A percentile compares a stretch with the other conserved stretches of the same genome.
Conservation (phyloP, 2,888 invertebrate genomes). For the Yponomeuta malinellus region DNA sequence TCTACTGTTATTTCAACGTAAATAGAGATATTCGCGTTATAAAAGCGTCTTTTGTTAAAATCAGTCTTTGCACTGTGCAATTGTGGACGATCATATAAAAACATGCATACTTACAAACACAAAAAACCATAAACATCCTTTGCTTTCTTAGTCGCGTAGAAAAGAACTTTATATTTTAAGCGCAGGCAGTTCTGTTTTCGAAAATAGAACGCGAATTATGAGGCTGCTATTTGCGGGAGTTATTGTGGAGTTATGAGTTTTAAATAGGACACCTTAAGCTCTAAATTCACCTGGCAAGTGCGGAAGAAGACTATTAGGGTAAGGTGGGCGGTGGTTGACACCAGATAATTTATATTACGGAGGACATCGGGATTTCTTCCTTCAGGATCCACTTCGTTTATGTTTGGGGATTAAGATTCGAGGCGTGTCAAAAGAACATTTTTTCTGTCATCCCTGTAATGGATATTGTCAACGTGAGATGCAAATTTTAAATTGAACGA, state of each 20-base stretch:
- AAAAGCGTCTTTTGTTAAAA: too few relatives aligned
- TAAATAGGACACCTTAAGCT: not conserved
- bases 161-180: constrained; percentile 13
- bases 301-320: constrained; percentile 7
- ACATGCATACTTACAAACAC: too few relatives aligned
- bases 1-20: too few relatives aligned
- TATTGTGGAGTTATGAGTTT: constrained; percentile 1
- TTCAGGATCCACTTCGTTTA: not conserved
- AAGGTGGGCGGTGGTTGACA: constrained; percentile 11
- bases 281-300: not conserved
- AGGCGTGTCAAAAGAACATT: not conserved
- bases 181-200: constrained; percentile 7
- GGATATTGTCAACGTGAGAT: not conserved
- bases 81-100: too few relatives aligned
- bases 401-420: not conserved
- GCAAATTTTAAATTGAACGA: too few relatives aligned
- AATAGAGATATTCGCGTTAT: too few relatives aligned
- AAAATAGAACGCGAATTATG: not conserved
- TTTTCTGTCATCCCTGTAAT: not conserved
- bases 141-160: too few relatives aligned
- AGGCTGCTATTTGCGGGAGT: constrained; percentile 1
- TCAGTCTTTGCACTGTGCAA: too few relatives aligned
- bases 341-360: constrained; percentile 11
- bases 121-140: too few relatives aligned
- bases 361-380: constrained; percentile 10